Base-by-base conservation (phyloP, 2,113 vertebrate species). In the Scortum barcoo region DNA sequence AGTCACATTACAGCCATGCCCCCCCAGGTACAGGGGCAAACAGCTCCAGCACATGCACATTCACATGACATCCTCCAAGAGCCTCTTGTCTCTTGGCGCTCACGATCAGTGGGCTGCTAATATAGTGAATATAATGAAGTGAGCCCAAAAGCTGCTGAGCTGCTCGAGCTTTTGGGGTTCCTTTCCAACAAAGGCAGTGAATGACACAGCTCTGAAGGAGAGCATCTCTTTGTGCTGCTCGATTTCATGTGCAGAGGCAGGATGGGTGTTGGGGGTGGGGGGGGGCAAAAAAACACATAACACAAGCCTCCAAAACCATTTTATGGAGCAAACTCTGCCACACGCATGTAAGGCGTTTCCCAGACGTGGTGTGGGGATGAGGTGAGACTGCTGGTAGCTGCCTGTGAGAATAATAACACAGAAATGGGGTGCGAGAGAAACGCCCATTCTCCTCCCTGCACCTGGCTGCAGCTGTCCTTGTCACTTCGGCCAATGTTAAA, bases 151-250 rank as follows among this genome's bases (percentile, higher is more conserved):
- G 66, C 76, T 53, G 62, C 58, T 61, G 14, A 56, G 77, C 63
- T 76, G 76, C 53, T 40, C 4, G 9, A 63, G 87, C 78, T 73
- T 69, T 38, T 56, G 58, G 58, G 83, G 40, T 78, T 60, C 66
- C 54, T 71, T 67, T 78, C 86, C 80, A 88, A 93, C 91, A 93
- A 91, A 92, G 91, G 78, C 86, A 51, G 58, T 46, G 73, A 76
- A 80, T 76, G 86, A 69, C 74, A 84, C 75, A 78, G 88, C 81
- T 86, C 24, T 54, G 83, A 78, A 74, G 78, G 85, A 83, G 76
- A 82, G 72, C 81, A 77, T 78, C 46, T 85, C 87, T 93, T 92
- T 94, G 93, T 93, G 91, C 76, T 93, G 91, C 76, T 79, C 72
- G 30, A 71, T 36, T 36, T 86, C 82, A 86, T 76, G 76, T 86